Conservation (phyloP, 2,113 vertebrate species). For the Paradisaea rubra region DNA sequence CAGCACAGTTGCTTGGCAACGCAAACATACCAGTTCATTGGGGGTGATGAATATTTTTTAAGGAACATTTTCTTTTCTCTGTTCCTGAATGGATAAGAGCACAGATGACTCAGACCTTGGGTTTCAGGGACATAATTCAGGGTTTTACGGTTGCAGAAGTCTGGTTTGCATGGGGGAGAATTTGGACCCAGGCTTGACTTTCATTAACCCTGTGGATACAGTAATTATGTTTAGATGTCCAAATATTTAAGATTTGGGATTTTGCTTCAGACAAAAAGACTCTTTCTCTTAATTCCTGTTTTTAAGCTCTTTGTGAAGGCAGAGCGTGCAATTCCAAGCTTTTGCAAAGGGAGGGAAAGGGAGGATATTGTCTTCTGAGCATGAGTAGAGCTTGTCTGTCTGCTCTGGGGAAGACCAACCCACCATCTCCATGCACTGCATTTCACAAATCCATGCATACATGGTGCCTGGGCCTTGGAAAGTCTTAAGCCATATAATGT, state of each 20-base stretch:
- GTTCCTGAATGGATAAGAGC: not conserved
- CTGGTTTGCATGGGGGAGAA: not conserved
- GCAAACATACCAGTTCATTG: not conserved
- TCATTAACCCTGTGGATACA: not conserved
- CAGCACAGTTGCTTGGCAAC: constrained; percentile 22
- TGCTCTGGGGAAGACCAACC: not conserved
- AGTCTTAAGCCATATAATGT: not conserved
- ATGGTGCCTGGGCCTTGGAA: not conserved
- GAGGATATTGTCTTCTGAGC: not conserved
- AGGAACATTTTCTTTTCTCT: not conserved
- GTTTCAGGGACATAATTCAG: not conserved
- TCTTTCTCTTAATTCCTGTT: not conserved
- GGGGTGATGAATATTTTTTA: not conserved
- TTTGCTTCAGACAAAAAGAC: not conserved
- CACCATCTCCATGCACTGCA: not conserved
- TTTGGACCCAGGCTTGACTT: not conserved
- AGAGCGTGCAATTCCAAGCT: not conserved
- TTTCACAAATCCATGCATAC: not conserved
- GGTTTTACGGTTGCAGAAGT: not conserved
- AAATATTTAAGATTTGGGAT: not conserved
- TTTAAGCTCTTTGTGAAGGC: not conserved
- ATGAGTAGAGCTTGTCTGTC: not conserved
- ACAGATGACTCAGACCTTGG: not conserved
- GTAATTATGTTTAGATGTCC: not conserved
- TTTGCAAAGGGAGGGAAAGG: not conserved